Percentiles rank a stretch among this genome's conserved stretches.
phyloP scores from a whole-genome alignment of 2,888 invertebrate species.

The Hydroisotoma schaefferi region DNA sequence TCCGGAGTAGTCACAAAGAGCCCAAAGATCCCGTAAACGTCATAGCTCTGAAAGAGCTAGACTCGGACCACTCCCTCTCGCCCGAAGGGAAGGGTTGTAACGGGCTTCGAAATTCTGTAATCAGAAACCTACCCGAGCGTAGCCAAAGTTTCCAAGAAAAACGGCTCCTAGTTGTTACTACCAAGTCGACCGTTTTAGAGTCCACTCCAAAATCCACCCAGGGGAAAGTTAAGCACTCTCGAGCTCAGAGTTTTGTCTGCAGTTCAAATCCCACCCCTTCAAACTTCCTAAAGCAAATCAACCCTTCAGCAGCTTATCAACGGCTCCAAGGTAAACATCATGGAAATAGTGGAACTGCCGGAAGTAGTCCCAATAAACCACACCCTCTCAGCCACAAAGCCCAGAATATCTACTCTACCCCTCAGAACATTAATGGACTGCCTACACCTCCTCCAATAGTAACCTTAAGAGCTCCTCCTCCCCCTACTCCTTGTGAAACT shows the following conservation, averaged over 20 bases:
- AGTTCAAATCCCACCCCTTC: conserved; percentile 14
- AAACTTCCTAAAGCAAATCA: conserved; percentile 6
- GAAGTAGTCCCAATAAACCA: background rate
- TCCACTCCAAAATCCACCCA: conserved; percentile 7
- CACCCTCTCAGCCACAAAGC: conserved; percentile 5
- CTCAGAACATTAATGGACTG: conserved; percentile 7
- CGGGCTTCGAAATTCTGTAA: conserved; percentile 19
- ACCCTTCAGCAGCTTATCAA: conserved; percentile 12
- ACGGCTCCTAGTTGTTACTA: conserved; percentile 38
- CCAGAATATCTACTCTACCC: background rate
- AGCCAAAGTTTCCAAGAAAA: conserved; percentile 49
- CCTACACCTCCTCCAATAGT: background rate
- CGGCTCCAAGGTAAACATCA: background rate
- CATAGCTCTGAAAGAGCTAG: conserved; percentile 44
- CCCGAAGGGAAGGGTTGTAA: conserved; percentile 31
- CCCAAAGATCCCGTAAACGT: conserved; percentile 40
- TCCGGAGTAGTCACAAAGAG: conserved; percentile 28
- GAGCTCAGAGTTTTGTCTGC: conserved; percentile 48
- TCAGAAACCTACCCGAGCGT: conserved; percentile 35
- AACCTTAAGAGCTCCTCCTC: background rate
- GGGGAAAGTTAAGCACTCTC: conserved; percentile 43
- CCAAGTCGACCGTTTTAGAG: conserved; percentile 34
- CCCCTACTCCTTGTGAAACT: conserved; percentile 30
- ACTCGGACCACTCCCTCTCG: conserved; percentile 35
- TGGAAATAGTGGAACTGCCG: background rate